These are phyloP conservation scores for Temnopleurus reevesii DNA, from an alignment of 53 echinoderm and acorn worm genomes.

Conservation along the genomic window DNA sequence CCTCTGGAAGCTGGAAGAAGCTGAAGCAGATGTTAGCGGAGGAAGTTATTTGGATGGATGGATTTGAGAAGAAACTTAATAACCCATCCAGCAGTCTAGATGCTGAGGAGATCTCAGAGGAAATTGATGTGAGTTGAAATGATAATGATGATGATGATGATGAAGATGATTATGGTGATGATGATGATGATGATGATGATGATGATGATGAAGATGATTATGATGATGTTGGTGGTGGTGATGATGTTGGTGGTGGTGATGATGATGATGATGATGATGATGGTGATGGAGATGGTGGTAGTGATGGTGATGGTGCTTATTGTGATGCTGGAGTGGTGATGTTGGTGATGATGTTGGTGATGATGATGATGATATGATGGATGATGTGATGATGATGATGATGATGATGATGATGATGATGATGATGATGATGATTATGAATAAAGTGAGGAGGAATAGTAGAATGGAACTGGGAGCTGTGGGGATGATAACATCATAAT, in stretches of 20 bases:
- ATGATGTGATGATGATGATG: too few species aligned
- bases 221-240: neutral
- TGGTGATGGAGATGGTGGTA: too few species aligned
- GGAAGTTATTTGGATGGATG: constrained; percentile 91
- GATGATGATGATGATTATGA: too few species aligned
- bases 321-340: too few species aligned
- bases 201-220: constrained; percentile 14
- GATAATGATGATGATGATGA: neutral
- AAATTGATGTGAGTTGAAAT: constrained; percentile 83
- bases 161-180: constrained; percentile 40
- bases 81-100: constrained; percentile 93
- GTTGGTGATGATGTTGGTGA: neutral
- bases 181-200: constrained; percentile 53
- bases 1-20: constrained; percentile 80
- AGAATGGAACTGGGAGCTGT: too few species aligned
- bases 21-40: constrained; percentile 79
- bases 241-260: neutral
- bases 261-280: too few species aligned
- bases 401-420: too few species aligned
- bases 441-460: too few species aligned
- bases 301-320: too few species aligned
- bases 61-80: constrained; percentile 87
- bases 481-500: too few species aligned
- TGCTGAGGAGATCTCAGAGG: constrained; percentile 96
- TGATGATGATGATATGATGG: neutral